Base-by-base conservation (phyloP, 2,113 vertebrate genomes). In the Actenoides hombroni region DNA sequence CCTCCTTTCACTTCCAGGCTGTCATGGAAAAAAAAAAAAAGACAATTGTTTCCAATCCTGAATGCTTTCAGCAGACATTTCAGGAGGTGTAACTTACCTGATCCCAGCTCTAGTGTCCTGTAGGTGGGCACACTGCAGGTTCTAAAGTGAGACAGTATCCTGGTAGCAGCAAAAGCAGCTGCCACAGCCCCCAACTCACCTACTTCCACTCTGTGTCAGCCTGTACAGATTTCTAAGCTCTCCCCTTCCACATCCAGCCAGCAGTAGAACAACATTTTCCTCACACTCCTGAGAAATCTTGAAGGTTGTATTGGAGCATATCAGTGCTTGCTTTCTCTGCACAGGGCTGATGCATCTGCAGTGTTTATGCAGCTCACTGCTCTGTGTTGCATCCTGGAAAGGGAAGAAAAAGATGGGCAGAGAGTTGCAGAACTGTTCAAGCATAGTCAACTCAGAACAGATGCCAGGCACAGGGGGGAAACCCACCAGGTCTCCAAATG, bases 31-130 rank as follows among this genome's bases (percentile, higher is more conserved):
- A 39, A 84, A 87, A 87, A 54, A 6, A 51, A 59, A 31, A 57
- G 20, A 10, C 17, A 51, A 44, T 13, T 25, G n/a, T 46, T 82
- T 54, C 37, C 87, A 49, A 60, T 35, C 18, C 53, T 1, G 2
- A 48, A 17, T 20, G 51, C 16, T 69, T 56, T 24, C 59, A 29
- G 51, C 21, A 10, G 49, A 60, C 17, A 2, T 26, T 53, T 23
- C 6, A 5, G 54, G 69, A 64, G 9, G 21, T 5, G 13, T 24
- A 18, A 5, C 0, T 2, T 17, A 16, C 39, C 75, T 0, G 2
- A 33, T 37, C 29, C 49, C 39, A n/a, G 35, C 21, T 2, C 7
- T 16, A 25, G 31, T 4, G 31, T 23, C 51, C 51, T 33, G 70
- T 16, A 35, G 57, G 9, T 19, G 56, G 37, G 37, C 67, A 26